Base-by-base conservation (phyloP, 2,797 vertebrate genomes). In the Netta rufina region DNA sequence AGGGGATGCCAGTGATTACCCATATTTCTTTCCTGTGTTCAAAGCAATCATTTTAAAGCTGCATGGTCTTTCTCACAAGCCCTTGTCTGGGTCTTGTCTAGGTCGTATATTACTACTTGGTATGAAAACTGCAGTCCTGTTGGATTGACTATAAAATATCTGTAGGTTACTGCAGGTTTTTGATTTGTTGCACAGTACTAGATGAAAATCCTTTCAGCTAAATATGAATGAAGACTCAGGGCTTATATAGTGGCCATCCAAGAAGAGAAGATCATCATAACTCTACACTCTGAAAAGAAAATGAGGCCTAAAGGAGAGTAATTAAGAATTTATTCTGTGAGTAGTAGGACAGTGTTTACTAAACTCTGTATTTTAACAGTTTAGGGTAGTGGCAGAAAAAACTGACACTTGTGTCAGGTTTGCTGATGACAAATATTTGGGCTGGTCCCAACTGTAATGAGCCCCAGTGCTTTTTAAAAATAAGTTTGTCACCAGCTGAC, bases 191-290 rank as follows among this genome's bases (percentile, higher is more conserved):
- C 71, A 86, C 71, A 83, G 89, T 87, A 75, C 90, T 84, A 93
- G 86, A 95, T 97, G 93, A 95, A 96, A 97, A 97, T 91, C 47
- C 92, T 97, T 96, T 96, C 95, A 94, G 92, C 93, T 93, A 97
- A 96, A 95, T 95, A 92, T 94, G 95, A 97, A 96, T 94, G 93
- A 96, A 96, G 74, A 89, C n/a, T 89, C 17, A 0, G 36, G 95
- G 80, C 91, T 96, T 95, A 80, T 93, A 76, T 27, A 78, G 53
- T 22, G 15, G 89, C 74, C 82, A 92, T 95, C 67, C 13, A 15
- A 84, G 91, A 95, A 94, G 73, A 74, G 95, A 91, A 95, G 74
- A 89, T 95, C 89, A 3, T 76, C 64, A 69, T 92, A 73, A 78
- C 28, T 96, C 78, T 88, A 90, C 72, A 67, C 51, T 95, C 65